Evolutionary conservation across 2,113 vertebrate species (phyloP), one percentile per base, ranked within the genome.

Genomic region (Hyla sarda): DNA sequence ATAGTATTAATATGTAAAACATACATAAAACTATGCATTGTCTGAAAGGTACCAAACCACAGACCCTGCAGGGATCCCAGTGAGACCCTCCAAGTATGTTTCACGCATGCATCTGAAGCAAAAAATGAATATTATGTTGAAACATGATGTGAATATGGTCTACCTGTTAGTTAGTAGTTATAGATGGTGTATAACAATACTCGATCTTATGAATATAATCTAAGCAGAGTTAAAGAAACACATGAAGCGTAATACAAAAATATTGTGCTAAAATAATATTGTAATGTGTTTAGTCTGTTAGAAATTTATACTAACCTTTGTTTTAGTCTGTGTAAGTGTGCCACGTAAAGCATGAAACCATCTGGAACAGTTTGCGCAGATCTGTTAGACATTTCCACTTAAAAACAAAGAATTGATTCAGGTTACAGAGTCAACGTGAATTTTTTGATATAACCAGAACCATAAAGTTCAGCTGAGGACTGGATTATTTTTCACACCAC

Each of bases 391-490:
- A 52, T 76, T 52, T 5, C 47, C 14, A 47, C 47, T 25, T 25
- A n/a, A 50, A 73, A n/a, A 76, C 74, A 50, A 52, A 76, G 16
- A 45, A 48, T 30, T 32, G 47, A 50, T 76, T 76, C n/a, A 52
- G n/a, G 25, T 76, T 50, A n/a, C 71, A 12, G 37, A 16, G 71
- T 1, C 23, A 45, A 28, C 21, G 23, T 3, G 23, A 74, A 25
- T 23, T 13, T 7, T 9, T 25, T 14, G 37, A 73, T 47, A 47
- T 47, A 25, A 72, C 9, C 41, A 74, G 23, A 41, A 8, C 41
- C 52, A 71, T 34, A 34, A 79, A 58, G 52, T 79, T 79, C 76
- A 79, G 17, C 76, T 25, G 48, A 79, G 76, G 52, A 34, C 32
- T 56, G 75, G 13, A 19, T 54, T 17, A 56, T n/a, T 58, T 58